phyloP scores from a whole-genome alignment of 2,888 invertebrate species.

The Mesorhabditis spiculigera region DNA sequence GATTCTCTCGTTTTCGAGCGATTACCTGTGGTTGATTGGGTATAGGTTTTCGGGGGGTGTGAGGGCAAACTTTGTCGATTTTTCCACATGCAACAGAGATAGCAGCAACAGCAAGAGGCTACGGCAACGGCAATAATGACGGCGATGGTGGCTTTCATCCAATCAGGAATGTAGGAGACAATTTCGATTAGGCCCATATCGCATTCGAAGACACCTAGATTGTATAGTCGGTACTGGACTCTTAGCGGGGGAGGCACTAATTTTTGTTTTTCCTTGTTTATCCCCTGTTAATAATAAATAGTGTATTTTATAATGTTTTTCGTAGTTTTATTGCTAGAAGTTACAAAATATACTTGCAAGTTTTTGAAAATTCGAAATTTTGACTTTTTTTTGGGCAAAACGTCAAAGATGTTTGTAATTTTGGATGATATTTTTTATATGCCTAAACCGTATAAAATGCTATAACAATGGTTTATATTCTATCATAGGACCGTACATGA shows the following conservation, averaged over 20 bases:
- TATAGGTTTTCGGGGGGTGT: too few species aligned
- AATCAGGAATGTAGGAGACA: slow-evolving; percentile 23
- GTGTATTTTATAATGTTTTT: too few species aligned
- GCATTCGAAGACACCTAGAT: slow-evolving; percentile 33
- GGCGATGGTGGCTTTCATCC: slow-evolving; percentile 20
- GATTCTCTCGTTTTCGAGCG: neutral
- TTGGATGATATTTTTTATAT: too few species aligned
- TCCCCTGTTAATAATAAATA: too few species aligned
- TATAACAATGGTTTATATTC: too few species aligned
- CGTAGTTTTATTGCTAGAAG: too few species aligned
- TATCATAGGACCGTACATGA: too few species aligned
- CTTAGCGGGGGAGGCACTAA: too few species aligned
- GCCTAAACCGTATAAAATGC: too few species aligned
- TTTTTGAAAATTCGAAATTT: neutral
- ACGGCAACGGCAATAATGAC: slow-evolving; percentile 21
- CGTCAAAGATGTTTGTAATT: neutral
- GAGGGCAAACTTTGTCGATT: neutral
- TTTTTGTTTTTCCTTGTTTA: too few species aligned
- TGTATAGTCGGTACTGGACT: too few species aligned
- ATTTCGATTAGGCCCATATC: slow-evolving; percentile 36
- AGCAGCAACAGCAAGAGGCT: neutral
- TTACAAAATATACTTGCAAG: neutral
- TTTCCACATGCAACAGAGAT: neutral
- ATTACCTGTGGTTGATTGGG: neutral
- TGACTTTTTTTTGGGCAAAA: neutral